phyloP scores from a whole-genome alignment of 1,140 invertebrate genomes.

The Coelopa frigida region DNA sequence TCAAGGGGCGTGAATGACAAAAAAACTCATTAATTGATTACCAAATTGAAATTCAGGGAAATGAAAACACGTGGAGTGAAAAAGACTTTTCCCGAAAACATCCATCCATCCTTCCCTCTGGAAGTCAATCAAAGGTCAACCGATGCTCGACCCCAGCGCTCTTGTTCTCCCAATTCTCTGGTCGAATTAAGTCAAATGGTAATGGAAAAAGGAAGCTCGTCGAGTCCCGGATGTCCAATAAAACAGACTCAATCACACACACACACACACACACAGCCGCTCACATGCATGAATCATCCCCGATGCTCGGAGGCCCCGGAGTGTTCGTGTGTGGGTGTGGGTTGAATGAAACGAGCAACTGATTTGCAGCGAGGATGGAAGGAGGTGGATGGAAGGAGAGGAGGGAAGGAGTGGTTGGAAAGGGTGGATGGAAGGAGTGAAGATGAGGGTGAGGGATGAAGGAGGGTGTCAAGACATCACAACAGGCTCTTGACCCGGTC shows the following conservation, averaged over 20 bases:
- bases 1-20: background rate
- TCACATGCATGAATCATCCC: background rate
- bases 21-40: background rate
- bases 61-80: background rate
- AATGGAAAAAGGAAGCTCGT: slow-evolving; percentile 2
- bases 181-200: slow-evolving; percentile 12
- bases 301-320: background rate
- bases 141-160: slow-evolving; percentile 1
- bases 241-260: background rate
- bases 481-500: no score
- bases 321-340: background rate
- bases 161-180: slow-evolving; percentile 7
- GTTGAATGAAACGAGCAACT: background rate
- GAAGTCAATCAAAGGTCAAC: background rate
- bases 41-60: slow-evolving; percentile 1
- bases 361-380: background rate
- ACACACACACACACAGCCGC: background rate
- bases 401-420: no score
- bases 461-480: no score
- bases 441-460: no score
- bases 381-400: no score
- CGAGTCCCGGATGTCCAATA: background rate
- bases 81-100: background rate
- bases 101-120: background rate
- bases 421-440: no score